Conservation (phyloP, 2,888 invertebrate genomes). For the Linyphia triangularis region DNA sequence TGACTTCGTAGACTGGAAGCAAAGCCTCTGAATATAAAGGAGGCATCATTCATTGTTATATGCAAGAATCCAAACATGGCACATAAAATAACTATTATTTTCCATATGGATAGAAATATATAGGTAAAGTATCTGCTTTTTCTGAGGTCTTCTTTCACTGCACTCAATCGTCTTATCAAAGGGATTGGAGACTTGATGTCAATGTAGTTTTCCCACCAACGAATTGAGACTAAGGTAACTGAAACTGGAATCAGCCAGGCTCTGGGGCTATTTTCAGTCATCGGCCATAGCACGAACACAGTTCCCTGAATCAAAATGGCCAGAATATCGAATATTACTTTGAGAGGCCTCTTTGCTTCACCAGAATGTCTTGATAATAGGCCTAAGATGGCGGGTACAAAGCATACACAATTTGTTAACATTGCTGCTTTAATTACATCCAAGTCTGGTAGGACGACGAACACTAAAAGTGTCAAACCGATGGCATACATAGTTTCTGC, state of each 20-base stretch:
- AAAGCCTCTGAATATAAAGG: conserved; percentile 88
- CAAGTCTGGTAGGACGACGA: conserved; percentile 81
- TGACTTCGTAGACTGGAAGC: conserved; percentile 88
- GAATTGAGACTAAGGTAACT: conserved; percentile 91
- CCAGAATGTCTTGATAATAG: conserved; percentile 80
- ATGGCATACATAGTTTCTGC: conserved; percentile 81
- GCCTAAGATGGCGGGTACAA: conserved; percentile 81
- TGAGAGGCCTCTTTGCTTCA: conserved; percentile 80
- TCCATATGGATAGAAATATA: conserved; percentile 94
- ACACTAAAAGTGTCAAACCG: conserved; percentile 81
- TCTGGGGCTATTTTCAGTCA: conserved; percentile 79
- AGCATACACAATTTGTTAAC: conserved; percentile 81
- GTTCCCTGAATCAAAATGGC: conserved; percentile 85
- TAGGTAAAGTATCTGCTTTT: conserved; percentile 92
- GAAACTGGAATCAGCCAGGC: conserved; percentile 93
- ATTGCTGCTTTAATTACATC: conserved; percentile 81
- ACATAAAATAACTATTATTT: conserved; percentile 89
- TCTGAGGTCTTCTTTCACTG: conserved; percentile 89
- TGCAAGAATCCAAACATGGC: conserved; percentile 88
- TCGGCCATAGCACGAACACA: conserved; percentile 86
- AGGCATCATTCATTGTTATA: conserved; percentile 86
- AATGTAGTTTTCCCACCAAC: conserved; percentile 99
- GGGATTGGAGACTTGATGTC: conserved; percentile 90
- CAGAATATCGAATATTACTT: conserved; percentile 83
- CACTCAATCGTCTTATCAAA: conserved; percentile 87